Conservation (phyloP, 2,888 invertebrate species). For the Furcula furcula region DNA sequence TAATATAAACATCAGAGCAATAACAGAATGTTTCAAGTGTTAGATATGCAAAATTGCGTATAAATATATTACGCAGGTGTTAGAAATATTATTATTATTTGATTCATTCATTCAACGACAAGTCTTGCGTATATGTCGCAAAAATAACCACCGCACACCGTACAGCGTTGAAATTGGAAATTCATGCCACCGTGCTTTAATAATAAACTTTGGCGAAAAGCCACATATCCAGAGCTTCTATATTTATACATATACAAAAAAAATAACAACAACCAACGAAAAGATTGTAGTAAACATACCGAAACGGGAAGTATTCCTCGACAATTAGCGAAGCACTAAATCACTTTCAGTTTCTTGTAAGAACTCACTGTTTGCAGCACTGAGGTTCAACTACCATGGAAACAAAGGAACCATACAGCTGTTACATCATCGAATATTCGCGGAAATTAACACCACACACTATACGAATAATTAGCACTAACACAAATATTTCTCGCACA, state of each 20-base stretch:
- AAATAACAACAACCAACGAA: slow-evolving; percentile 25
- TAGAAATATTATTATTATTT: background rate
- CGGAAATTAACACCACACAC: slow-evolving; percentile 54
- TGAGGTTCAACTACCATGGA: slow-evolving; percentile 27
- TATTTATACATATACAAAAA: slow-evolving; percentile 34
- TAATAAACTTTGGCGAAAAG: slow-evolving; percentile 70
- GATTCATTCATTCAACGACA: slow-evolving; percentile 10
- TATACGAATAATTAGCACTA: slow-evolving; percentile 42
- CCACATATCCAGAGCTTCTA: slow-evolving; percentile 47
- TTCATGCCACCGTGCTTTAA: slow-evolving; percentile 54
- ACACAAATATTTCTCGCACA: slow-evolving; percentile 31
- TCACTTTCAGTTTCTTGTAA: slow-evolving; percentile 57
- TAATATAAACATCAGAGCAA: too few relatives aligned
- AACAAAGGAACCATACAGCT: slow-evolving; percentile 62
- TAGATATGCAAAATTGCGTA: too few relatives aligned
- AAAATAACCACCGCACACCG: slow-evolving; percentile 53
- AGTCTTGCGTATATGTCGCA: slow-evolving; percentile 21
- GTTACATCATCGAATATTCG: slow-evolving; percentile 67
- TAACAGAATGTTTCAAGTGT: too few relatives aligned
- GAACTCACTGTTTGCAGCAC: slow-evolving; percentile 54
- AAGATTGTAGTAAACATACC: slow-evolving; percentile 39
- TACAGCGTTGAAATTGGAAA: slow-evolving; percentile 55
- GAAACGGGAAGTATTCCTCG: slow-evolving; percentile 35
- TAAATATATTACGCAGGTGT: too few relatives aligned
- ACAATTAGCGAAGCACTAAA: slow-evolving; percentile 51